Base-by-base conservation (phyloP, 2,888 invertebrate species). In the Bombylius discolor region DNA sequence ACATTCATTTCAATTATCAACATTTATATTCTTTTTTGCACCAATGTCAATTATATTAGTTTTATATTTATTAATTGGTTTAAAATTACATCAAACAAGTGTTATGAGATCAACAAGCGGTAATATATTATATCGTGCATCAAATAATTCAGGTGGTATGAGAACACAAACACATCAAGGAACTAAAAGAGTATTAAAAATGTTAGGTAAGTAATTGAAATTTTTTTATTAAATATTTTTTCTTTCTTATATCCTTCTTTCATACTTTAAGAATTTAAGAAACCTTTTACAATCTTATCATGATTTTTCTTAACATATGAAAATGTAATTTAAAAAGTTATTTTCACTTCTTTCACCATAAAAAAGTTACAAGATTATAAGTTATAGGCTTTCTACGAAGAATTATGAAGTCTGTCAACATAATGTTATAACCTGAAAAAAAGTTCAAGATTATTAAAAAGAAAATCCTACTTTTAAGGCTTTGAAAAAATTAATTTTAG, bases 11-110 rank as follows among this genome's bases (percentile, higher is more conserved):
- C 77, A 79, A 60, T 63, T 80, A n/a, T 79, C 81, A 23, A 82
- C 84, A 0, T 81, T 85, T 65, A 75, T 91, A 63, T 89, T 92
- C 72, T 93, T 93, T 70, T 82, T 89, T 53, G 81, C 84, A n/a
- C 92, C 92, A 5, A 90, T 93, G 89, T 85, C 86, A 46, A 77
- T 91, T 60, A 90, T 92, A 66, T 81, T 85, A n/a, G 85, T 89
- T 59, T 73, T 93, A 59, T 93, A 93, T 68, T 77, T 85, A 56
- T 74, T 87, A 62, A 87, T 88, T 64, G 88, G 85, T 1, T 66
- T 86, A 50, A 85, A 84, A 68, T 74, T 88, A 61, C 78, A 79
- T 59, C 76, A 78, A 46, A 79, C 81, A 1, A 76, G 72, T 56
- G 67, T 73, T 63, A 74, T 78, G 68, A 76, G 72, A 57, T 65